Conservation (phyloP, 37 sponge, comb jelly and placozoan genomes). For the Oscarella lobularis region DNA sequence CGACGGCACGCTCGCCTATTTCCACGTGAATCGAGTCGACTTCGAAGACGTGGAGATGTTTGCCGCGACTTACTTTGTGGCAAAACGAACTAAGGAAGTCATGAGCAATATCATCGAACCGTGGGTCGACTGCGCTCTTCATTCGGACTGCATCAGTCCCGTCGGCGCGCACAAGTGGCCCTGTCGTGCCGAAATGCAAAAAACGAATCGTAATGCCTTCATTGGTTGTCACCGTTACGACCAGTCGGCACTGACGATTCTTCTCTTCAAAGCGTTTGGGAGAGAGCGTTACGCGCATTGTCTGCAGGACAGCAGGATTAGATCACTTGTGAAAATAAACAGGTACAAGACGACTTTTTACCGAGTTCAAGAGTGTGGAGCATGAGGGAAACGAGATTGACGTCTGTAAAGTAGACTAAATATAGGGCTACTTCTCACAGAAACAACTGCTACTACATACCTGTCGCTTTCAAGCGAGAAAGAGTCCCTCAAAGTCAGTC, state of each 20-base stretch:
- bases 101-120: background rate
- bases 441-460: too few relatives aligned
- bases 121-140: background rate
- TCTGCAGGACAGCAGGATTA: background rate
- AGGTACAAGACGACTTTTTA: background rate
- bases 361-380: background rate
- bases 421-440: too few relatives aligned
- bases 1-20: background rate
- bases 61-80: background rate
- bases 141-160: background rate
- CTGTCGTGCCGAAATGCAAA: background rate
- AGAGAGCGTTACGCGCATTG: background rate
- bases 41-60: background rate
- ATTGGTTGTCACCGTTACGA: constrained; percentile 1
- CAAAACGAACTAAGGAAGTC: background rate
- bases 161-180: constrained; percentile 1
- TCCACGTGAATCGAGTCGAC: background rate
- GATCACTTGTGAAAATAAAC: background rate
- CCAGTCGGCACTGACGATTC: background rate
- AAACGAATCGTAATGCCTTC: background rate
- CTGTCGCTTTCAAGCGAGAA: too few relatives aligned
- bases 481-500: too few relatives aligned
- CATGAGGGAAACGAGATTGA: too few relatives aligned
- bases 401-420: too few relatives aligned
- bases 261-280: background rate